Evolutionary conservation across 2,888 invertebrate genomes (phyloP).

Genomic region (Anoplius nigerrimus): DNA sequence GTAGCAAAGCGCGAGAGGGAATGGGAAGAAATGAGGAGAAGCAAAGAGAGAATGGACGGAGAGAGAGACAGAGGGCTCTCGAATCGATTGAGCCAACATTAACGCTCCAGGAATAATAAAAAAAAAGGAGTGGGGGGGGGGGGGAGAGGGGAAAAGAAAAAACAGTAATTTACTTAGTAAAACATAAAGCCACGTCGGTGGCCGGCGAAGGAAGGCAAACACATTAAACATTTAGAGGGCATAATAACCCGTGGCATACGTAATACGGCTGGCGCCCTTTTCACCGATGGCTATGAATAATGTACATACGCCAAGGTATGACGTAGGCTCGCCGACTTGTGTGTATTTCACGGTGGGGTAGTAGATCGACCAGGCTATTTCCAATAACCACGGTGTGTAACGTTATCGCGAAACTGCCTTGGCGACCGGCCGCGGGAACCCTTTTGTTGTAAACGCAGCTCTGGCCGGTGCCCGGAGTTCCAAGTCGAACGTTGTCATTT

Average conservation of each 20-base stretch:
- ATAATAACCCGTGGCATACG: slow-evolving; percentile 74
- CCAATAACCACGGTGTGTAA: slow-evolving; percentile 53
- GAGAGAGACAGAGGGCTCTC: slow-evolving; percentile 38
- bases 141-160: too few relatives aligned
- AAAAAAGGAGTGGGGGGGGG: too few relatives aligned
- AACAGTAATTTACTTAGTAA: slow-evolving; percentile 75
- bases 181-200: slow-evolving; percentile 72
- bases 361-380: slow-evolving; percentile 60
- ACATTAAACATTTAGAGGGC: slow-evolving; percentile 75
- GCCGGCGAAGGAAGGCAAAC: slow-evolving; percentile 74
- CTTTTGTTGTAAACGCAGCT: too few relatives aligned
- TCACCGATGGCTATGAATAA: slow-evolving; percentile 73
- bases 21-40: slow-evolving; percentile 3
- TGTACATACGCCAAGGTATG: slow-evolving; percentile 71
- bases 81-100: slow-evolving; percentile 74
- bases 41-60: slow-evolving; percentile 26
- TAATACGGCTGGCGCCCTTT: slow-evolving; percentile 73
- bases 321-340: slow-evolving; percentile 62
- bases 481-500: too few relatives aligned
- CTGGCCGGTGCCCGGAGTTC: too few relatives aligned
- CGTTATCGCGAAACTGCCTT: slow-evolving; percentile 47
- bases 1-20: slow-evolving; percentile 1
- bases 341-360: slow-evolving; percentile 60
- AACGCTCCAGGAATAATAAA: slow-evolving; percentile 65
- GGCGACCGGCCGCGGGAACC: slow-evolving; percentile 8